Base-by-base conservation (phyloP, 2,113 vertebrate species). In the Micronisus gabar region DNA sequence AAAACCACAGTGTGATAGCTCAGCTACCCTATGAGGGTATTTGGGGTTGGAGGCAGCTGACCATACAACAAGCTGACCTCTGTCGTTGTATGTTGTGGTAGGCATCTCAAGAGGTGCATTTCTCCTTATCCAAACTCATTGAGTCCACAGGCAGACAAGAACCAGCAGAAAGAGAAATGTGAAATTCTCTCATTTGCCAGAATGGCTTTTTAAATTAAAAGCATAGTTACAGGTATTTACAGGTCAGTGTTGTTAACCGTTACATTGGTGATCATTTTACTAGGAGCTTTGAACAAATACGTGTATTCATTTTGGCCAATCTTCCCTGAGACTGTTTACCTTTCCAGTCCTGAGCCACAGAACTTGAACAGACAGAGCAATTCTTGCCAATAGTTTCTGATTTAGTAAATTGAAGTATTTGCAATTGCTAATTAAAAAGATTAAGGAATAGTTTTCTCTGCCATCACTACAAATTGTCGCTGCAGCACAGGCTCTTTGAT, bases 351-450 rank as follows among this genome's bases (percentile, higher is more conserved):
- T 55, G 38, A 82, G 59, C 50, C 53, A 55, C 47, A 76, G 38
- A 70, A 83, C 68, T 80, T 80, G 73, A 92, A 52, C 30, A 82
- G 45, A 80, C 58, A 67, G 29, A 71, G 29, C 15, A 90, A 61
- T 72, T 82, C 30, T 75, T 87, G 70, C 83, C 86, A 91, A 10
- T 52, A 55, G 45, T 71, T 95, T 87, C 84, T 90, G 78, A 76
- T 75, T 86, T 52, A 90, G 62, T 82, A 88, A 95, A 95, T 5
- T 29, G 62, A 85, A 93, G 21, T 48, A 83, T 93, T 86, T 95
- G 58, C 55, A 73, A 70, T 85, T 82, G 50, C 62, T 93, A 67
- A 95, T 97, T 96, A 96, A 91, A 95, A 95, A 95, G 83, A 96
- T 96, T 93, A 86, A 85, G 45, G 90, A 58, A 63, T 71, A 63